These are phyloP conservation scores for Psilanteris sp. DNA, from an alignment of 1,140 invertebrate species.

Conservation along the genomic window DNA sequence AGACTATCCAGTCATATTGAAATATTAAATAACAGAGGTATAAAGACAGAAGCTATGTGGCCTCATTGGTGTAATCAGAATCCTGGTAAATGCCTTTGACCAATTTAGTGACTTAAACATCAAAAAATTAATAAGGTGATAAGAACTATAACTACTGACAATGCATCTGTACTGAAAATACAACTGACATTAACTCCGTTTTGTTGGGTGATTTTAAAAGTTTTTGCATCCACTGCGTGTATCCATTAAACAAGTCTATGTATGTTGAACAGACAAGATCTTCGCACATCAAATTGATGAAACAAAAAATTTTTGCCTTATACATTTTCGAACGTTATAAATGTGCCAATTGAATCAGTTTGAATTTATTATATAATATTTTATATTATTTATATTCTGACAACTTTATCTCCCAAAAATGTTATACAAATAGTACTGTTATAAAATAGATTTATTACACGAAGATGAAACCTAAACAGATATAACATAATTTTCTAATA, in stretches of 20 bases:
- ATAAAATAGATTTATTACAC: no score
- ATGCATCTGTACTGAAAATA: conserved; percentile 47
- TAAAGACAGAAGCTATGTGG: conserved; percentile 86
- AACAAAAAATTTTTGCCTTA: conserved; percentile 27
- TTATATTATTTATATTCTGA: no score
- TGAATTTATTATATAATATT: conserved; percentile 2
- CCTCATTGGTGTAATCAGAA: conserved; percentile 88
- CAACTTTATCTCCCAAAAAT: no score
- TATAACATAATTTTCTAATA: no score
- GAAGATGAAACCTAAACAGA: no score
- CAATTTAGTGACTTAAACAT: conserved; percentile 64
- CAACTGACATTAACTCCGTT: conserved; percentile 34
- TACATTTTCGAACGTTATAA: conserved; percentile 16
- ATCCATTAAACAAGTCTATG: conserved; percentile 1
- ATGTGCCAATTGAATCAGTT: conserved; percentile 38
- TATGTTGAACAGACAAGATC: conserved; percentile 19
- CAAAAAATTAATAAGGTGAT: conserved; percentile 7
- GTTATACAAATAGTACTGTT: conserved; percentile 6
- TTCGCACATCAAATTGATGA: conserved; percentile 1
- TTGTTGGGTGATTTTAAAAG: conserved; percentile 48
- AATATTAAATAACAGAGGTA: conserved; percentile 82
- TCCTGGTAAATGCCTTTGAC: conserved; percentile 85
- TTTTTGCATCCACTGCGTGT: conserved; percentile 9
- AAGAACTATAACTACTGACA: conserved; percentile 17
- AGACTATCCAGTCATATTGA: conserved; percentile 84